A percentile compares a stretch with the other conserved stretches of the same genome.
Conservation (phyloP, 2,113 vertebrate species). For the Gorsachius goisagi region DNA sequence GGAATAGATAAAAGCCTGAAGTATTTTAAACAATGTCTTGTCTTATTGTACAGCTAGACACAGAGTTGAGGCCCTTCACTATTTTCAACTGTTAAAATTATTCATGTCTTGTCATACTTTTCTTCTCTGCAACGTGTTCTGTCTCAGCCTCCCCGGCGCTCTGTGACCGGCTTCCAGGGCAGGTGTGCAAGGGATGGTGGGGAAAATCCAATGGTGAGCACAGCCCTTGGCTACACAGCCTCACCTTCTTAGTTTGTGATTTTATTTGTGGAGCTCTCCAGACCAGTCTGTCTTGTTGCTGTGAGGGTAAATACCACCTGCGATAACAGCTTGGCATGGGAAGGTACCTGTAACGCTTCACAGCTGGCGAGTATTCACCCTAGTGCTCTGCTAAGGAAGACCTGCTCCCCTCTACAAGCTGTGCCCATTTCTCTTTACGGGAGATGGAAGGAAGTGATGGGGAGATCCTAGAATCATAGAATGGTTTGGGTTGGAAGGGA, state of each 20-base stretch:
- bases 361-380: background rate
- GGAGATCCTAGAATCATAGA: background rate
- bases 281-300: background rate
- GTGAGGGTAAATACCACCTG: background rate
- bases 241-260: background rate
- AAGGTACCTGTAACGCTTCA: background rate
- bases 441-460: background rate
- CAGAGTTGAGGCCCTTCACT: background rate
- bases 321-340: background rate
- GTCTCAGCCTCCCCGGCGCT: fast-evolving
- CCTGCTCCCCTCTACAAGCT: background rate
- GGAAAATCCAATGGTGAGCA: background rate
- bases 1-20: background rate
- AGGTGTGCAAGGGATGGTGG: background rate
- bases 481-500: no score
- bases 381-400: background rate
- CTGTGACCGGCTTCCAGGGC: fast-evolving
- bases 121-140: background rate
- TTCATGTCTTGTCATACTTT: background rate
- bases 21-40: background rate
- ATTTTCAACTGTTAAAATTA: background rate
- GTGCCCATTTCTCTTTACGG: background rate
- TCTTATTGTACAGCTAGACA: background rate
- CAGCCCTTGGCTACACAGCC: background rate
- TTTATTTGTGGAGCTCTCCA: background rate